Conservation (phyloP, 2,797 vertebrate species). For the Chromis chromis region DNA sequence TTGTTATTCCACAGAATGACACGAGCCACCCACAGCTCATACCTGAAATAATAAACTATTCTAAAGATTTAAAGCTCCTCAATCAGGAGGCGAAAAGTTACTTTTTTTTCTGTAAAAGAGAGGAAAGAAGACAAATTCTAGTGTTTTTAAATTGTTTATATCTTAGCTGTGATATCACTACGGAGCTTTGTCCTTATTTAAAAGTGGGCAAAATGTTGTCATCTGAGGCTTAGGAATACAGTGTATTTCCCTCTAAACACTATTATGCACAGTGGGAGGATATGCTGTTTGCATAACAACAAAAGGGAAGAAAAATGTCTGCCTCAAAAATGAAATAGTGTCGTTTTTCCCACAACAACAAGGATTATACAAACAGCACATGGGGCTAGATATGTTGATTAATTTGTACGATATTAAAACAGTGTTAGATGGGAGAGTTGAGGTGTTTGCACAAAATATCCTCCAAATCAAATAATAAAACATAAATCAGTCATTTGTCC, state of each 20-base stretch:
- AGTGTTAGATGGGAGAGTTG: neutral
- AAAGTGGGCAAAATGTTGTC: conserved; percentile 15
- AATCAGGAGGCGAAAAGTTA: conserved; percentile 20
- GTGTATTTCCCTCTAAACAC: conserved; percentile 13
- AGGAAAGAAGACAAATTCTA: neutral
- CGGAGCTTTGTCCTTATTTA: neutral
- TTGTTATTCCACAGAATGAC: conserved; percentile 49
- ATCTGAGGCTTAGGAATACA: neutral
- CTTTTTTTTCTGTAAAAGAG: neutral
- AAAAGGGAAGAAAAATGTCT: neutral
- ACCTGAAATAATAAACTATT: conserved; percentile 11
- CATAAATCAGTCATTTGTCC: neutral
- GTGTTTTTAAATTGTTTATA: neutral
- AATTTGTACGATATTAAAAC: neutral
- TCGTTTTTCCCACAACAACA: neutral
- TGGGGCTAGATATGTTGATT: neutral
- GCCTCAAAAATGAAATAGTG: neutral
- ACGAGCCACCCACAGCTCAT: conserved; percentile 24
- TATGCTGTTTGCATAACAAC: conserved; percentile 11
- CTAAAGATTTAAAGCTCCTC: conserved; percentile 23
- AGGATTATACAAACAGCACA: neutral
- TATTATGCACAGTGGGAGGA: conserved; percentile 5
- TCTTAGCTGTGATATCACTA: neutral
- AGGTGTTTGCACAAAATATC: neutral
- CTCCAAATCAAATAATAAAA: neutral